These are phyloP conservation scores for Cynopterus brachyotis DNA, from an alignment of 2,113 vertebrate species.

Conservation along the genomic window DNA sequence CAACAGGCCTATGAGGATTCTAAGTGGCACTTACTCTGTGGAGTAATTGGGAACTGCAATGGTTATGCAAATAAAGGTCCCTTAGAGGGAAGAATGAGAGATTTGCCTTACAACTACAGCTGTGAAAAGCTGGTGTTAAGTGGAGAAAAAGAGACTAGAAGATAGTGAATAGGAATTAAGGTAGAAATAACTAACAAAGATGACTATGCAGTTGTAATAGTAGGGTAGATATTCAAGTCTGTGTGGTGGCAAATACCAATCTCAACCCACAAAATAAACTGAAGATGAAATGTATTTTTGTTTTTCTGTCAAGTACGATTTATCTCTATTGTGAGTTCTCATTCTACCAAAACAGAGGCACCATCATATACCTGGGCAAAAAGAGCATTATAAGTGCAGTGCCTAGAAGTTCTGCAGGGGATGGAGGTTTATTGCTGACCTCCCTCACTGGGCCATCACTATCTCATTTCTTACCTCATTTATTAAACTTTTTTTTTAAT, in stretches of 20 bases:
- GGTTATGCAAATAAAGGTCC: slow-evolving; percentile 1
- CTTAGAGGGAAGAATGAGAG: not conserved
- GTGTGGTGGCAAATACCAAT: not conserved
- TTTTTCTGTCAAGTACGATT: not conserved
- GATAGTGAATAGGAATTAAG: not conserved
- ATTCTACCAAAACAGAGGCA: not conserved
- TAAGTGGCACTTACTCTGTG: not conserved
- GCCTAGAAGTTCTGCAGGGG: not conserved
- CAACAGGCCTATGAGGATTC: not conserved
- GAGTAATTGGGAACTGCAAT: not conserved
- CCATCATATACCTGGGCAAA: not conserved
- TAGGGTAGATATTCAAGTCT: not conserved
- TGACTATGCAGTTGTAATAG: fast-evolving
- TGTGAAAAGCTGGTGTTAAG: not conserved
- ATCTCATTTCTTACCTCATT: not conserved
- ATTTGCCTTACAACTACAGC: not conserved
- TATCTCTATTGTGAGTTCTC: not conserved
- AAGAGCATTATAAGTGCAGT: not conserved
- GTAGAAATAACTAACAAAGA: not conserved
- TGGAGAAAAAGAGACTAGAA: not conserved
- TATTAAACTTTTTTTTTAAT: not conserved
- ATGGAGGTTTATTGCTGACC: not conserved
- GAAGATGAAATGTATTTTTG: not conserved
- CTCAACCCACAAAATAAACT: not conserved
- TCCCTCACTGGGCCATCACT: not conserved